phyloP scores from a whole-genome alignment of 2,113 vertebrate species.

The Catagonus wagneri region DNA sequence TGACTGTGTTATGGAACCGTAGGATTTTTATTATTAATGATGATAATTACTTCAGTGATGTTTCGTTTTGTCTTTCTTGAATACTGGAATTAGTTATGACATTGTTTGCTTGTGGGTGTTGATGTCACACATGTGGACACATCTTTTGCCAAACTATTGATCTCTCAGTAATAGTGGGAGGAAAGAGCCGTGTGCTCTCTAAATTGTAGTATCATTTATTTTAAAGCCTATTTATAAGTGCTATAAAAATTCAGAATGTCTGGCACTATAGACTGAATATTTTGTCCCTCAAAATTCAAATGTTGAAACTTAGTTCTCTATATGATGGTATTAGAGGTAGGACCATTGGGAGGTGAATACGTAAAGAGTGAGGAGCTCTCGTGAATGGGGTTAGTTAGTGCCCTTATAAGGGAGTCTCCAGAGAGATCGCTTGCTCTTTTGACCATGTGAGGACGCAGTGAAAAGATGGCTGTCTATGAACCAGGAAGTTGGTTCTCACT shows the following conservation, averaged over 20 bases:
- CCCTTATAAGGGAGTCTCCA: no score
- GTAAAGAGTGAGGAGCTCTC: not conserved
- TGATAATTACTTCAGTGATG: not conserved
- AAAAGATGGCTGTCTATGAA: no score
- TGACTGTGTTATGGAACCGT: not conserved
- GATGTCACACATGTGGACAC: not conserved
- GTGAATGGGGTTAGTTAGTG: no score
- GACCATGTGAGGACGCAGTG: no score
- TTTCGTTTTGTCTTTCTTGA: constrained; percentile 43
- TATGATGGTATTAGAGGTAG: not conserved
- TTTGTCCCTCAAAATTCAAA: not conserved
- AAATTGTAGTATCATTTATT: constrained; percentile 6
- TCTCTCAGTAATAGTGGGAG: constrained; percentile 9
- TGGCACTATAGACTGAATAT: not conserved
- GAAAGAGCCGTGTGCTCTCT: not conserved
- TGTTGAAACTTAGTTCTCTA: not conserved
- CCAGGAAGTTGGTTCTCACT: no score
- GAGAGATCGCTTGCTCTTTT: no score
- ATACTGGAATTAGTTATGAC: not conserved
- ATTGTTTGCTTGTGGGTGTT: constrained; percentile 2
- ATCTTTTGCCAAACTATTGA: constrained; percentile 1
- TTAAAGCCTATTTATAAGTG: not conserved
- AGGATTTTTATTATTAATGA: not conserved
- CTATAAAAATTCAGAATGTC: constrained; percentile 5
- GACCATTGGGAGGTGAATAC: not conserved